These are phyloP conservation scores for Anoncus sp. DNA, from an alignment of 2,888 invertebrate species.

Conservation along the genomic window DNA sequence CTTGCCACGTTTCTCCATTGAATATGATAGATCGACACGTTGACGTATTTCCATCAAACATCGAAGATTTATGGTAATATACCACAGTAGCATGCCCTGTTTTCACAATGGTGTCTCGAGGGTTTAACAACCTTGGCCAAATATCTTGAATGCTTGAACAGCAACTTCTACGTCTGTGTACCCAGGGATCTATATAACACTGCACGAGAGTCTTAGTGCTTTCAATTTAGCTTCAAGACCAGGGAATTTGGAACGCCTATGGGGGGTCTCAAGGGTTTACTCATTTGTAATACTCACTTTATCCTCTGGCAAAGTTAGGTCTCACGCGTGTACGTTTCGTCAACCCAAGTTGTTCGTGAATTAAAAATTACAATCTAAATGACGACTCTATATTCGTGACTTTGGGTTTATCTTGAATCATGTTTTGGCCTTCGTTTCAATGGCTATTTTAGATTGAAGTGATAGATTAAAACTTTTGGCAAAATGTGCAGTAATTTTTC, in stretches of 20 bases:
- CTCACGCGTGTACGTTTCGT: constrained; percentile 13
- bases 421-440: not conserved
- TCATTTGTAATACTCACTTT: constrained; percentile 41
- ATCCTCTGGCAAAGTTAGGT: constrained; percentile 43
- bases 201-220: constrained; percentile 17
- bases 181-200: constrained; percentile 3
- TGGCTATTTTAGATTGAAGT: too few species aligned
- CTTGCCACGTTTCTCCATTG: not conserved
- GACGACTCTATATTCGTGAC: constrained; percentile 17
- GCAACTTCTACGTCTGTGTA: not conserved
- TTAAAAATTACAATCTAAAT: constrained; percentile 13
- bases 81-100: constrained; percentile 15
- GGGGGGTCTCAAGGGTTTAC: constrained; percentile 45
- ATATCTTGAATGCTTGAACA: constrained; percentile 31
- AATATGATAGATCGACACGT: not conserved
- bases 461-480: too few species aligned
- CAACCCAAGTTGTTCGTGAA: constrained; percentile 33
- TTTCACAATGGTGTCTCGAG: constrained; percentile 29
- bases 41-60: constrained; percentile 14
- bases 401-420: not conserved
- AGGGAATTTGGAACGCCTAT: constrained; percentile 56
- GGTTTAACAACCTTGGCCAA: constrained; percentile 36
- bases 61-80: constrained; percentile 13
- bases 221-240: constrained; percentile 42
- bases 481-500: too few species aligned